A percentile compares a stretch with the other conserved stretches of the same genome.
Evolutionary conservation across 1,140 invertebrate species (phyloP).

Genomic region (Plectrocnemia conspersa): DNA sequence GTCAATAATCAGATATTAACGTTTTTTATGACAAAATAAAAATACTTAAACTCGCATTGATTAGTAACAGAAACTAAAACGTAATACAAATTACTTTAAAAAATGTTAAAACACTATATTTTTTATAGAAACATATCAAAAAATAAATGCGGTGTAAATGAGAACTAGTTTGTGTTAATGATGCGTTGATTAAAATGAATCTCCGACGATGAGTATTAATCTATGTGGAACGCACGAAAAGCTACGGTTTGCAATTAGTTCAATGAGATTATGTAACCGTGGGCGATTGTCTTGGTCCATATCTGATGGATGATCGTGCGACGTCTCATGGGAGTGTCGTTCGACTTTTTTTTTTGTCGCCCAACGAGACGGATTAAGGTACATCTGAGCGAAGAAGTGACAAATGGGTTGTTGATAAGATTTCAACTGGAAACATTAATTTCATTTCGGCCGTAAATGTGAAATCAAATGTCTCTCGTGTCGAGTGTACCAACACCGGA

Average conservation of each 20-base stretch:
- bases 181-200: too few species aligned
- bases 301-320: conserved; percentile 16
- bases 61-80: too few species aligned
- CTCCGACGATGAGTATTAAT: too few species aligned
- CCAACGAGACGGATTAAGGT: conserved; percentile 24
- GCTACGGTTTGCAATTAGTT: conserved; percentile 22
- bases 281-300: conserved; percentile 13
- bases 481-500: conserved; percentile 22
- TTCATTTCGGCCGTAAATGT: conserved; percentile 24
- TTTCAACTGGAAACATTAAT: conserved; percentile 33
- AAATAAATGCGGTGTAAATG: too few species aligned
- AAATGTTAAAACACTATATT: too few species aligned
- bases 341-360: conserved; percentile 29
- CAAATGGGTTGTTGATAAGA: conserved; percentile 34
- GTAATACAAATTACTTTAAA: too few species aligned
- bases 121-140: too few species aligned
- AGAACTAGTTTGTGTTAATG: too few species aligned
- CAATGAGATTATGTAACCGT: conserved; percentile 6
- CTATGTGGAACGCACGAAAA: too few species aligned
- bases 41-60: too few species aligned
- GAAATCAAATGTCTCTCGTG: conserved; percentile 25
- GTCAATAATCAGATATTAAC: too few species aligned
- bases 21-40: too few species aligned
- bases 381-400: conserved; percentile 29
- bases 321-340: conserved; percentile 23